Evolutionary conservation across 2,797 vertebrate species (phyloP).

Genomic region (Enteromius thamalakanensis): DNA sequence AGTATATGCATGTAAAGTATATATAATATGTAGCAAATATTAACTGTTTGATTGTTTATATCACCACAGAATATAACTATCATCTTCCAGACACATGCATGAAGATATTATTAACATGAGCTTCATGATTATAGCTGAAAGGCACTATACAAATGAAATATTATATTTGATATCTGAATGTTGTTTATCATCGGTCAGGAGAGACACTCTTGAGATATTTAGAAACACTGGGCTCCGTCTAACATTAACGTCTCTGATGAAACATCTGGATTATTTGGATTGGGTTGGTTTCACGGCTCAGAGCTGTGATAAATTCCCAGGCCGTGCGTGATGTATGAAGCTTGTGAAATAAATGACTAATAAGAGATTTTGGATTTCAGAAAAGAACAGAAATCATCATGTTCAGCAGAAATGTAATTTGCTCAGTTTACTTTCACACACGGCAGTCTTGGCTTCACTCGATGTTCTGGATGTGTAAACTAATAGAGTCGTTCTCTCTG

Average conservation of each 20-base stretch:
- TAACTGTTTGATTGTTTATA: neutral
- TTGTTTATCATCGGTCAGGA: neutral
- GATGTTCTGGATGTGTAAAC: neutral
- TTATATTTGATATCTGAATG: neutral
- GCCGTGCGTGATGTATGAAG: constrained; percentile 47
- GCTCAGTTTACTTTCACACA: neutral
- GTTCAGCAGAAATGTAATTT: constrained; percentile 7
- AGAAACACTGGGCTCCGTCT: neutral
- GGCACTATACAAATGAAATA: neutral
- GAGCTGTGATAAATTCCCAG: constrained; percentile 52
- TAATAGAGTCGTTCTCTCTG: neutral
- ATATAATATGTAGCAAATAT: neutral
- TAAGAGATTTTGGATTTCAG: constrained; percentile 16
- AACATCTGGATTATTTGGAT: constrained; percentile 55
- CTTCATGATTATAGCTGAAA: neutral
- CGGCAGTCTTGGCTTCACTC: neutral
- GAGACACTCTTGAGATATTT: neutral
- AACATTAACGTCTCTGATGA: constrained; percentile 40
- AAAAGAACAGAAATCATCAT: neutral
- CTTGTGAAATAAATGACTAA: constrained; percentile 40
- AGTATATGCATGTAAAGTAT: no score
- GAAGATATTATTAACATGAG: neutral
- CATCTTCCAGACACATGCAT: neutral
- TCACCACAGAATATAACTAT: neutral
- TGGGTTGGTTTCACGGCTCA: constrained; percentile 58